phyloP scores from a whole-genome alignment of 2,888 invertebrate genomes.

The Drosophila neutralis region DNA sequence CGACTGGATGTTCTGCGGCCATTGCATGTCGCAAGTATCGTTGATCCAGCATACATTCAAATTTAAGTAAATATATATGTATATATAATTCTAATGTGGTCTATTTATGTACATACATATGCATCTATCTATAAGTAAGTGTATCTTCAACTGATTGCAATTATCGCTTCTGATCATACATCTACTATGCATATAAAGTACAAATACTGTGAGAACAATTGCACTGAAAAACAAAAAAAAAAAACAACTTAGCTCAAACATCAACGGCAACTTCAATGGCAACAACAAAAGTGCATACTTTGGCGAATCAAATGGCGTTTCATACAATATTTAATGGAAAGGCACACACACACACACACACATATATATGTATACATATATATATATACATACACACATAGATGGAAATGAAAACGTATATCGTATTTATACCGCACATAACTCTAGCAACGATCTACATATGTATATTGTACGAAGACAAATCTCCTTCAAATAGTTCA shows the following conservation, averaged over 20 bases:
- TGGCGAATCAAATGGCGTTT: slow-evolving; percentile 39
- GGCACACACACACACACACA: slow-evolving; percentile 43
- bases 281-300: slow-evolving; percentile 61
- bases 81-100: slow-evolving; percentile 4
- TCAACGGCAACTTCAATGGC: slow-evolving; percentile 43
- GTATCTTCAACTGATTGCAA: slow-evolving; percentile 21
- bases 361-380: slow-evolving; percentile 2
- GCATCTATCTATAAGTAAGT: slow-evolving; percentile 16
- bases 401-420: slow-evolving; percentile 20
- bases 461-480: slow-evolving; percentile 12
- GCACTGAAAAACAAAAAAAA: slow-evolving; percentile 4
- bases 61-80: slow-evolving; percentile 5
- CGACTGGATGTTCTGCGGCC: slow-evolving; percentile 1
- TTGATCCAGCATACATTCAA: neutral
- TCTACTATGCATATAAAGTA: slow-evolving; percentile 26
- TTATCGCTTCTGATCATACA: slow-evolving; percentile 14
- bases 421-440: slow-evolving; percentile 9
- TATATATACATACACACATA: slow-evolving; percentile 31
- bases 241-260: slow-evolving; percentile 27
- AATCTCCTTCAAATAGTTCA: neutral
- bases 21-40: neutral
- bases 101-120: slow-evolving; percentile 28
- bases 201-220: slow-evolving; percentile 44
- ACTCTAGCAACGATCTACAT: slow-evolving; percentile 10
- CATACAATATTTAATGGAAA: slow-evolving; percentile 13